phyloP scores from a whole-genome alignment of 2,797 vertebrate species.

The Liparis tanakae region DNA sequence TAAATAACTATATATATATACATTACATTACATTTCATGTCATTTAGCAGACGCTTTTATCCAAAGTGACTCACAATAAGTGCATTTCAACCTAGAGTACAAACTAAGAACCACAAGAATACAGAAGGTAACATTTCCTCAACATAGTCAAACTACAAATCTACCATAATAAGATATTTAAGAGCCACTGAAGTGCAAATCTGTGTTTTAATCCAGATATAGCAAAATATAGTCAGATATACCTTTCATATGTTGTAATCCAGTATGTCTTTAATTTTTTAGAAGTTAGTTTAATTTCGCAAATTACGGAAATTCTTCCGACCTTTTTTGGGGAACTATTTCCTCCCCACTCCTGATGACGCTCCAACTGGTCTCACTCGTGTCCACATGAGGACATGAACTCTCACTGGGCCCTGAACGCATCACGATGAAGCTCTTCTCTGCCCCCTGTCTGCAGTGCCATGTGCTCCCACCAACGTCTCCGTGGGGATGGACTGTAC shows the following conservation, averaged over 20 bases:
- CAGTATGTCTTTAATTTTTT: neutral
- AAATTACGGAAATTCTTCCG: neutral
- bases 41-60: too few relatives aligned
- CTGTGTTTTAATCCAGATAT: too few relatives aligned
- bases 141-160: too few relatives aligned
- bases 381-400: neutral
- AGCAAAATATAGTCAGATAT: too few relatives aligned
- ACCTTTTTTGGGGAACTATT: neutral
- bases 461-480: slow-evolving; percentile 70
- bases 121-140: too few relatives aligned
- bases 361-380: neutral
- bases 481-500: slow-evolving; percentile 58
- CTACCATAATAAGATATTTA: too few relatives aligned
- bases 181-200: too few relatives aligned
- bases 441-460: slow-evolving; percentile 55
- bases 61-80: too few relatives aligned
- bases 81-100: too few relatives aligned
- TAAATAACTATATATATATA: neutral
- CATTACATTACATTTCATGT: too few relatives aligned
- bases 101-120: too few relatives aligned
- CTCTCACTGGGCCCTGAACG: neutral
- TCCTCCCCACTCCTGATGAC: neutral
- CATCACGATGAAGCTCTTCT: neutral
- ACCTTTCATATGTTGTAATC: neutral
- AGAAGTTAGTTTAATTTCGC: neutral